phyloP scores from a whole-genome alignment of 2,797 vertebrate species.

The Psittacula derbiana region DNA sequence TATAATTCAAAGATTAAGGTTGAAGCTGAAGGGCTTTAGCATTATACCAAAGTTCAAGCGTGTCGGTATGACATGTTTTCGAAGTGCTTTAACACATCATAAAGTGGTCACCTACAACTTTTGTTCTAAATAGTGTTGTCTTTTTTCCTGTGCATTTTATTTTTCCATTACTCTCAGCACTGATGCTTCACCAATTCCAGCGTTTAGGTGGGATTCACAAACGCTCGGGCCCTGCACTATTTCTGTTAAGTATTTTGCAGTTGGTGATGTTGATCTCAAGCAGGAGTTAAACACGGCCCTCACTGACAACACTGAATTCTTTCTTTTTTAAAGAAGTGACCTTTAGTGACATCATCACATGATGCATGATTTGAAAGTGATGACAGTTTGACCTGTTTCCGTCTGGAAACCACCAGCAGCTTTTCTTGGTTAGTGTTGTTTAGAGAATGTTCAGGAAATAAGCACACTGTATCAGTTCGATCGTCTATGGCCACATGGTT shows the following conservation, averaged over 20 bases:
- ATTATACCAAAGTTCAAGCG: slow-evolving; percentile 66
- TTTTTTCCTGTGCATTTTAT: too few species aligned
- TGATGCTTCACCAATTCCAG: not conserved
- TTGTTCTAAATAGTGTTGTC: not conserved
- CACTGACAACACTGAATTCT: not conserved
- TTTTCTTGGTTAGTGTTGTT: rapidly evolving
- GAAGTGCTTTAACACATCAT: not conserved
- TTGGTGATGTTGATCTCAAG: not conserved
- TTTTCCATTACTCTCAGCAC: not conserved
- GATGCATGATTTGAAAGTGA: not conserved
- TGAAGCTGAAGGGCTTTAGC: slow-evolving; percentile 66
- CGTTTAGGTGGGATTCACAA: not conserved
- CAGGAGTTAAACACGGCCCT: not conserved
- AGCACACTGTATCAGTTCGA: not conserved
- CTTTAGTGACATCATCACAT: not conserved
- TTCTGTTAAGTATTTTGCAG: not conserved
- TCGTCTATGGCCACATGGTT: not conserved
- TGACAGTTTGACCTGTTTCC: not conserved
- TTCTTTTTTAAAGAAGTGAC: not conserved
- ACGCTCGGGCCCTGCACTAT: not conserved
- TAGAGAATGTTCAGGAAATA: not conserved
- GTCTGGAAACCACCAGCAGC: not conserved
- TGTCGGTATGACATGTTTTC: slow-evolving; percentile 64
- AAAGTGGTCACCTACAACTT: not conserved
- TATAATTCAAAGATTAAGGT: not conserved